Evolutionary conservation across 2,888 invertebrate species (phyloP).

Genomic region (Melieria crassipennis): DNA sequence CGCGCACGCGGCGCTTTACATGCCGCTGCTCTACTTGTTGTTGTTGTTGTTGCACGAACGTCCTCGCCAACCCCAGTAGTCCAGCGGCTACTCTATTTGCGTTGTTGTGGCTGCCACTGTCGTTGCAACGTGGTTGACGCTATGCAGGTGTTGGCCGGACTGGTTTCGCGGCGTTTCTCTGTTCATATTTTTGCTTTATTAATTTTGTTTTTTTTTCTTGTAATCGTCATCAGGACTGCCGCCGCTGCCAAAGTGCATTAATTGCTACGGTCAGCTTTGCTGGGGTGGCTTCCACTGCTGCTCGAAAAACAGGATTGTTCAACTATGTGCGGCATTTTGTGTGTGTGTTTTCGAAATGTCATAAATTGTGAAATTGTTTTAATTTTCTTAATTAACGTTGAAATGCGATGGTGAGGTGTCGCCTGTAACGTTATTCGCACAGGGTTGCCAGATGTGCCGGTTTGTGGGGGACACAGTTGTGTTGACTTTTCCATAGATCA

Average conservation of each 20-base stretch:
- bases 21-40: neutral
- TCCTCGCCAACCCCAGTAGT: neutral
- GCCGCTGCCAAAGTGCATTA: conserved; percentile 31
- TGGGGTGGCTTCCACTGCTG: conserved; percentile 13
- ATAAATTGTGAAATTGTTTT: conserved; percentile 48
- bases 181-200: no score
- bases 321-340: conserved; percentile 13
- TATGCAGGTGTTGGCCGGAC: conserved; percentile 54
- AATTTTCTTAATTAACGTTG: conserved; percentile 44
- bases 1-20: conserved; percentile 8
- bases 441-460: no score
- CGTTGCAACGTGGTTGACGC: neutral
- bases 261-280: conserved; percentile 20
- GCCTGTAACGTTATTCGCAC: neutral
- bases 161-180: conserved; percentile 45
- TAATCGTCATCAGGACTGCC: neutral
- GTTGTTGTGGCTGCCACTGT: neutral
- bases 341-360: conserved; percentile 32
- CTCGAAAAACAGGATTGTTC: conserved; percentile 27
- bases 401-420: conserved; percentile 27
- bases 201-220: conserved; percentile 13
- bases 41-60: neutral
- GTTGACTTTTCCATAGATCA: no score
- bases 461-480: no score
- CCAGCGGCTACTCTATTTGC: neutral